Percentiles rank a stretch among this genome's conserved stretches.
These are phyloP conservation scores for Prionace glauca DNA, from an alignment of 2,797 vertebrate species.

Conservation along the genomic window DNA sequence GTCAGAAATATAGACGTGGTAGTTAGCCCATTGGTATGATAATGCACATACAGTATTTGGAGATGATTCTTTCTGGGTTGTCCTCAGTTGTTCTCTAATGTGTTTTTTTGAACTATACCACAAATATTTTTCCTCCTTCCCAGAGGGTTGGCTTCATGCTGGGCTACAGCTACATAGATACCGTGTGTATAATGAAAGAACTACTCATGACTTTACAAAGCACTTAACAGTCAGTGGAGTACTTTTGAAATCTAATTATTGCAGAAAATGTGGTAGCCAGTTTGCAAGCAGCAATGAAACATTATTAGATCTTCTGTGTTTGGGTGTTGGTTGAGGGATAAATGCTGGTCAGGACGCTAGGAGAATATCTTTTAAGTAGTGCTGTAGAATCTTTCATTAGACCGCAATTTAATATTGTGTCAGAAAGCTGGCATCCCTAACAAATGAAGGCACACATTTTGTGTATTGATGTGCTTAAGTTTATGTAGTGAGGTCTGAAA, in stretches of 20 bases:
- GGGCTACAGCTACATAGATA: neutral
- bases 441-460: no score
- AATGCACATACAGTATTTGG: neutral
- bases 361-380: neutral
- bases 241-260: neutral
- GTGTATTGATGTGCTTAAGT: no score
- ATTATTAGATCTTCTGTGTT: neutral
- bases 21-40: neutral
- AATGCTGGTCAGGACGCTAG: neutral
- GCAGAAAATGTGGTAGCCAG: neutral
- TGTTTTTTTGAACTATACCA: neutral
- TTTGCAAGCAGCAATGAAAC: neutral
- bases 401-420: no score
- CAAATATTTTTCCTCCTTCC: neutral
- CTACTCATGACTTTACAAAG: neutral
- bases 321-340: neutral
- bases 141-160: neutral
- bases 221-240: neutral
- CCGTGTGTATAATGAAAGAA: neutral
- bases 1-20: neutral
- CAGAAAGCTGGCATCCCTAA: no score
- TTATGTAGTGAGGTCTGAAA: no score
- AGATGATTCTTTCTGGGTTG: neutral
- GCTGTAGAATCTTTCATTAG: no score
- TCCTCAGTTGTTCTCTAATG: neutral